Conservation (phyloP, 2,113 vertebrate genomes). For the Nanger granti region DNA sequence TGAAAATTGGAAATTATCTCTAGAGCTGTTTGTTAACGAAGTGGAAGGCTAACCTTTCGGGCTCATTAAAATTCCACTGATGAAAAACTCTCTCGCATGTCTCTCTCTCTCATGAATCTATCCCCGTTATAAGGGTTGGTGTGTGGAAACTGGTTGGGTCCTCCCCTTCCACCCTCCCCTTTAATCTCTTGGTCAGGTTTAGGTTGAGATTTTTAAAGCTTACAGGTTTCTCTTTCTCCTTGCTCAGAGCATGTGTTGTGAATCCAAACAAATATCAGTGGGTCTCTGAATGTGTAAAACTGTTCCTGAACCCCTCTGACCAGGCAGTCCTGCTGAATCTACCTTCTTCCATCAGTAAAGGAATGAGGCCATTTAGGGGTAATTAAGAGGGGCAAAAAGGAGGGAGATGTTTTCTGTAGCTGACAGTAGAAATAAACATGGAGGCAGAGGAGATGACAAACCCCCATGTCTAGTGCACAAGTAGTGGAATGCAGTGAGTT, state of each 20-base stretch:
- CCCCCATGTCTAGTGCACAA: neutral
- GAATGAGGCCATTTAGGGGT: neutral
- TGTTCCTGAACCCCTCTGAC: neutral
- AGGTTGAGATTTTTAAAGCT: conserved; percentile 61
- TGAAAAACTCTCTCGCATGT: neutral
- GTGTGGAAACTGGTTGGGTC: neutral
- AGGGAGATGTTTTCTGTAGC: neutral
- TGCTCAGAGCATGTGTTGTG: conserved; percentile 25
- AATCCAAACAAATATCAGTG: conserved; percentile 38
- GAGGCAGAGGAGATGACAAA: neutral
- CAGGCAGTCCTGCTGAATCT: neutral
- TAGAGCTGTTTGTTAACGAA: conserved; percentile 60
- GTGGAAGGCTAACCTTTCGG: conserved; percentile 67
- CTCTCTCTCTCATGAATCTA: neutral
- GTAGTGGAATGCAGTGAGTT: neutral
- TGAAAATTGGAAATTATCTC: conserved; percentile 48
- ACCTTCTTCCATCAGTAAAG: neutral
- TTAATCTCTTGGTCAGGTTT: conserved; percentile 53
- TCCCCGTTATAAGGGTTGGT: neutral
- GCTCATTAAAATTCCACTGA: conserved; percentile 62
- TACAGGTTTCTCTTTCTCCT: conserved; percentile 54
- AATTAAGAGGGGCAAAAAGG: neutral
- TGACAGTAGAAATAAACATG: neutral
- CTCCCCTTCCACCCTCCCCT: conserved; percentile 39
- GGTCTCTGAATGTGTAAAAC: neutral